Percentiles rank a stretch among this genome's conserved stretches.
These are phyloP conservation scores for Melanocharis versteri DNA, from an alignment of 2,113 vertebrate genomes.

Conservation along the genomic window DNA sequence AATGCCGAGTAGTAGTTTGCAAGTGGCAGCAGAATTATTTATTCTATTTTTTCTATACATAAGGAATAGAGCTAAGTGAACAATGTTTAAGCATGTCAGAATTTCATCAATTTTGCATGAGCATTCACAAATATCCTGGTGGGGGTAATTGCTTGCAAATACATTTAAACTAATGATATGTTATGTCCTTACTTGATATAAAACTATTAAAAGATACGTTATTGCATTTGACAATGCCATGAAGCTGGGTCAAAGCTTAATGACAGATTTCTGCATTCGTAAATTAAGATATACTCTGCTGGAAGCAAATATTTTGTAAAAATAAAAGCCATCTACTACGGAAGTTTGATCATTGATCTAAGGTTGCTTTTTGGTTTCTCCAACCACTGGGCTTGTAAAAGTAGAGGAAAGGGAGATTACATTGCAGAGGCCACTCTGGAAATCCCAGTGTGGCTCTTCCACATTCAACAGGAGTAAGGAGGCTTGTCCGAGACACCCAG, in stretches of 20 bases:
- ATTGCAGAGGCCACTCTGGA: not conserved
- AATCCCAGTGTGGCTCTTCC: not conserved
- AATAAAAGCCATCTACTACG: slow-evolving; percentile 76
- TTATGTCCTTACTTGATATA: slow-evolving; percentile 84
- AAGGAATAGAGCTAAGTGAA: slow-evolving; percentile 82
- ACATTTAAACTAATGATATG: slow-evolving; percentile 87
- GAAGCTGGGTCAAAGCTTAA: slow-evolving; percentile 83
- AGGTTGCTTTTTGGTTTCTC: slow-evolving; percentile 61
- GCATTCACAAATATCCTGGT: slow-evolving; percentile 82
- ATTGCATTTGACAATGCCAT: slow-evolving; percentile 83
- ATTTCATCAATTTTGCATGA: slow-evolving; percentile 84
- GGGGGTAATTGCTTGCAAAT: slow-evolving; percentile 86
- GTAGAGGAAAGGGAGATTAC: not conserved
- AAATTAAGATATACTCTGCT: slow-evolving; percentile 81
- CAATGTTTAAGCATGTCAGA: slow-evolving; percentile 84
- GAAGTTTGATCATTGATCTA: slow-evolving; percentile 74
- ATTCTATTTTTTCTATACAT: slow-evolving; percentile 83
- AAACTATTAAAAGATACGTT: slow-evolving; percentile 84
- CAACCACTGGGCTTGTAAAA: not conserved
- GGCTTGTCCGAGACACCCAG: not conserved
- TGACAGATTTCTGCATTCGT: slow-evolving; percentile 79
- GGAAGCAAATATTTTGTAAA: slow-evolving; percentile 84
- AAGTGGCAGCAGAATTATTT: slow-evolving; percentile 78
- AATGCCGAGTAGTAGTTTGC: slow-evolving; percentile 71
- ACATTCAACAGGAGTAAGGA: not conserved